These are phyloP conservation scores for Melanocharis versteri DNA, from an alignment of 2,113 vertebrate genomes.

Conservation along the genomic window DNA sequence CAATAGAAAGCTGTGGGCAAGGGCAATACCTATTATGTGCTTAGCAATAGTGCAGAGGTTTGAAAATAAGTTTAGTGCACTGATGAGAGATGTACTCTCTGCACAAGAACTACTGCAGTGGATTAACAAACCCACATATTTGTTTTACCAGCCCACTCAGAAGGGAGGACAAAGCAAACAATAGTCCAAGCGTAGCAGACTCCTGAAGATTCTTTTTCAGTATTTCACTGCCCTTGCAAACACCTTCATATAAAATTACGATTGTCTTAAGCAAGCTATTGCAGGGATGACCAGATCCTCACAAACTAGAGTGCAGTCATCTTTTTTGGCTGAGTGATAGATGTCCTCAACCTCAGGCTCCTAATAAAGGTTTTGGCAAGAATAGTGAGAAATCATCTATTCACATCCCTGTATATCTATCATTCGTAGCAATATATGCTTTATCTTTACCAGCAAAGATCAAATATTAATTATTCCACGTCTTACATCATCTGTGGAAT, in stretches of 20 bases:
- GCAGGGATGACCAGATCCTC: background rate
- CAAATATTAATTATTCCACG: background rate
- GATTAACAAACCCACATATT: background rate
- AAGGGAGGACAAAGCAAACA: background rate
- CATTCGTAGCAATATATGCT: background rate
- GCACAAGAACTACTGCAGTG: background rate
- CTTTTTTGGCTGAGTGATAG: background rate
- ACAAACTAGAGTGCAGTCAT: background rate
- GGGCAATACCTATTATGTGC: background rate
- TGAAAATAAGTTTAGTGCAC: background rate
- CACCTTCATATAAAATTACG: background rate
- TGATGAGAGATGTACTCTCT: background rate
- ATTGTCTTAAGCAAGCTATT: background rate
- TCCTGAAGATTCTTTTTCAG: background rate
- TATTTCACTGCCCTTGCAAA: background rate
- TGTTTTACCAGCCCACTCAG: background rate
- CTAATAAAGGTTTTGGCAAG: background rate
- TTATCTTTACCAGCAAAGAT: background rate
- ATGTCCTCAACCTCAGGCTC: background rate
- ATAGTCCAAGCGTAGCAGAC: background rate
- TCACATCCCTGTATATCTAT: background rate
- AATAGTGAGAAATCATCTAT: background rate
- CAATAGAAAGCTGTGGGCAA: slow-evolving; percentile 5
- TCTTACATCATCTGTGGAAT: background rate
- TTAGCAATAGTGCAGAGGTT: background rate